Evolutionary conservation across 2,113 vertebrate genomes (phyloP).

Genomic region (Micromys minutus): DNA sequence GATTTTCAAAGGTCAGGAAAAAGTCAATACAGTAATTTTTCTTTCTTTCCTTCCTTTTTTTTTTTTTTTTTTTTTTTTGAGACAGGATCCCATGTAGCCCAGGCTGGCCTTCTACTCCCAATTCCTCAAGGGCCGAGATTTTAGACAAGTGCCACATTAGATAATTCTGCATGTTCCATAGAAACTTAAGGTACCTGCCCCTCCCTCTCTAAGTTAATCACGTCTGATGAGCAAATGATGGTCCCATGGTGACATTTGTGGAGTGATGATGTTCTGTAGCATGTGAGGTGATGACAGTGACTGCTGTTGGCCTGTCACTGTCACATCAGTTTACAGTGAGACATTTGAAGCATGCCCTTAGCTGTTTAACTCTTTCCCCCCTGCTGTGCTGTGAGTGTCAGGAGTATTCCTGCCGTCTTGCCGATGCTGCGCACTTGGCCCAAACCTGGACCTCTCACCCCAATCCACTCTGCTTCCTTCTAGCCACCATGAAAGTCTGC

Average conservation of each 20-base stretch:
- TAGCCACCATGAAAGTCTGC: not conserved
- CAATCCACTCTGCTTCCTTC: not conserved
- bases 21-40: not conserved
- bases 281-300: not conserved
- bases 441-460: not conserved
- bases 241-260: not conserved
- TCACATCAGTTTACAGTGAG: not conserved
- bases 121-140: not conserved
- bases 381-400: not conserved
- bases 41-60: not conserved
- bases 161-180: not conserved
- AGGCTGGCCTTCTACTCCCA: not conserved
- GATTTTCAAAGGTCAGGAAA: not conserved
- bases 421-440: not conserved
- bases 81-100: not conserved
- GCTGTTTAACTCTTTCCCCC: not conserved
- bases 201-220: not conserved
- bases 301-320: too few relatives aligned
- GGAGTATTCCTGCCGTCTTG: not conserved
- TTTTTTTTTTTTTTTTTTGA: not conserved
- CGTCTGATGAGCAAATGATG: not conserved
- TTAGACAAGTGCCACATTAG: not conserved
- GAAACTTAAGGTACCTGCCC: not conserved
- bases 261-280: not conserved
- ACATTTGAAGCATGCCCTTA: not conserved